phyloP scores from a whole-genome alignment of 1,140 invertebrate species.

The Solenopsis fugax region DNA sequence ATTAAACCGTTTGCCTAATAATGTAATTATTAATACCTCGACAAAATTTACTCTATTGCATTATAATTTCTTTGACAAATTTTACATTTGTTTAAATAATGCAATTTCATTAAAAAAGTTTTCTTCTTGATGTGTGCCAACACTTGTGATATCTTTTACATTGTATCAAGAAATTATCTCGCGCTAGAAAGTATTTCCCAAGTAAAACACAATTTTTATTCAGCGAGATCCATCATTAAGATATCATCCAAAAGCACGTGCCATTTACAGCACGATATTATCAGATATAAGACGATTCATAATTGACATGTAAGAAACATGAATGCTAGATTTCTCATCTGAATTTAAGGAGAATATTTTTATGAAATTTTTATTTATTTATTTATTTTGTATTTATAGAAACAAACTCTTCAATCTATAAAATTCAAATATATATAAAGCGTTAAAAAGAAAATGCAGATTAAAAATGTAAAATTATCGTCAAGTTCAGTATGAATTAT shows the following conservation, averaged over 20 bases:
- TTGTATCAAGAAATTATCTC: slow-evolving; percentile 17
- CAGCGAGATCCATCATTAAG: slow-evolving; percentile 34
- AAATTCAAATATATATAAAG: background rate
- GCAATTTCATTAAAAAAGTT: background rate
- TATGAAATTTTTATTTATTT: background rate
- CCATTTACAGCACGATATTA: background rate
- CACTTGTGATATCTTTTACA: background rate
- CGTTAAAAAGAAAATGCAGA: background rate
- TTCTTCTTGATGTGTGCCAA: background rate
- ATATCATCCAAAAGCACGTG: background rate
- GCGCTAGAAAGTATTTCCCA: background rate
- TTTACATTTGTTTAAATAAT: background rate
- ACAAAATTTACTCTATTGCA: background rate
- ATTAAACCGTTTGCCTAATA: background rate
- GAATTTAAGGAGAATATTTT: background rate
- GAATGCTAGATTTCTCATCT: background rate
- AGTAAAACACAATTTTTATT: background rate
- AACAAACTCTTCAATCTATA: background rate
- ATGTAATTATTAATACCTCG: background rate
- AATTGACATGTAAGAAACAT: background rate
- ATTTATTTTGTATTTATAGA: background rate
- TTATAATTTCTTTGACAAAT: background rate
- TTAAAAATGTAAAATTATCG: too few species aligned
- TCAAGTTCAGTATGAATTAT: too few species aligned
- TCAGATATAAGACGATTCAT: background rate